A percentile compares a stretch with the other conserved stretches of the same genome.
phyloP scores from a whole-genome alignment of 2,888 invertebrate genomes.

The Apodemia hepburni region DNA sequence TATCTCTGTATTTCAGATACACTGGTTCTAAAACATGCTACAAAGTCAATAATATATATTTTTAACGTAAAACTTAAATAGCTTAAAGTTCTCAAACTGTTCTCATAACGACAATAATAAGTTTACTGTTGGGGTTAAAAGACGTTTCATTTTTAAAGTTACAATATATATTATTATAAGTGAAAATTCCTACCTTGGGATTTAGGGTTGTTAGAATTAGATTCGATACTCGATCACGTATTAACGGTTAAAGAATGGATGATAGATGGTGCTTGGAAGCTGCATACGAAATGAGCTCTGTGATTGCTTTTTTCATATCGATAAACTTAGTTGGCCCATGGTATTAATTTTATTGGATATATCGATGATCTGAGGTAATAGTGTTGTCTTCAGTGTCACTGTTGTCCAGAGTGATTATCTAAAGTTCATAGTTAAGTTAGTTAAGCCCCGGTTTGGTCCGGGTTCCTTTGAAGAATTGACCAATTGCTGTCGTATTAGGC shows the following conservation, averaged over 20 bases:
- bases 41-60: neutral
- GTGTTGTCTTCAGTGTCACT: too few relatives aligned
- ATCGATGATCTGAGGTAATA: too few relatives aligned
- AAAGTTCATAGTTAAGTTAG: too few relatives aligned
- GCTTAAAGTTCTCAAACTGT: conserved; percentile 6
- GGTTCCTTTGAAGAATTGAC: too few relatives aligned
- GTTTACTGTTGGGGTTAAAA: conserved; percentile 8
- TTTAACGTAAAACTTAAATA: neutral
- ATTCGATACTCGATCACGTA: neutral
- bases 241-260: neutral
- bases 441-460: too few relatives aligned
- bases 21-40: too few relatives aligned
- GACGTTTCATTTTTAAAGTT: conserved; percentile 11
- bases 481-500: too few relatives aligned
- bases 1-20: too few relatives aligned
- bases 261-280: conserved; percentile 5
- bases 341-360: too few relatives aligned
- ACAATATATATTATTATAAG: neutral
- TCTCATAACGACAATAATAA: neutral
- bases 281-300: neutral
- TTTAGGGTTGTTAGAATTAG: neutral
- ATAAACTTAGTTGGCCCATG: too few relatives aligned
- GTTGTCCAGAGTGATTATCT: too few relatives aligned
- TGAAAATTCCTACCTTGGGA: conserved; percentile 4
- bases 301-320: too few relatives aligned